These are phyloP conservation scores for Nomada ferruginata DNA, from an alignment of 2,888 invertebrate genomes.

Conservation along the genomic window DNA sequence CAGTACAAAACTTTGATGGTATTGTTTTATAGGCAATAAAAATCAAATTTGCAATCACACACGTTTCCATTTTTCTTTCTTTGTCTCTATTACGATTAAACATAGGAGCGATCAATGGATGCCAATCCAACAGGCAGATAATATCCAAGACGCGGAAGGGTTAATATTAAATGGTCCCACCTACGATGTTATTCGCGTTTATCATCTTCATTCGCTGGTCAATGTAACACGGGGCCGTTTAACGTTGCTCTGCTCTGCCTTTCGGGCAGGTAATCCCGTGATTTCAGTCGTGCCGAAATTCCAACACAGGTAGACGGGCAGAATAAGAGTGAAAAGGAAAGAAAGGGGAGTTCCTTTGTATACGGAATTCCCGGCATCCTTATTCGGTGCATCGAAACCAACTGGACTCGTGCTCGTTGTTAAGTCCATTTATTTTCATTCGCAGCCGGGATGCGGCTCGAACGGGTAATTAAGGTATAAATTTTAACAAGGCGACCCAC, in stretches of 20 bases:
- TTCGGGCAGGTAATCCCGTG: conserved; percentile 22
- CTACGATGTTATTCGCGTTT: conserved; percentile 21
- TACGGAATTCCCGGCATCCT: conserved; percentile 49
- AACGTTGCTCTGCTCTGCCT: conserved; percentile 7
- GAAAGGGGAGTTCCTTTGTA: conserved; percentile 43
- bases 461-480: conserved; percentile 62
- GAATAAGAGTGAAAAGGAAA: background rate
- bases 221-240: conserved; percentile 42
- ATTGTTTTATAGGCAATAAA: no score
- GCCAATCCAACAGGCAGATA: background rate
- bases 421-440: conserved; percentile 53
- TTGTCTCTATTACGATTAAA: background rate
- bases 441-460: background rate
- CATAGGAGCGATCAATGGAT: background rate
- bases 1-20: no score
- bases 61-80: background rate
- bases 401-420: conserved; percentile 34
- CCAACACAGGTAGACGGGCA: conserved; percentile 45
- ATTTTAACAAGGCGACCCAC: conserved; percentile 36
- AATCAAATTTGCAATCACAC: no score
- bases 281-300: conserved; percentile 40
- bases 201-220: conserved; percentile 29
- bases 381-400: conserved; percentile 42
- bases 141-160: background rate
- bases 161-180: conserved; percentile 6